phyloP scores from a whole-genome alignment of 1,140 invertebrate species.

The Heliconius nattereri region DNA sequence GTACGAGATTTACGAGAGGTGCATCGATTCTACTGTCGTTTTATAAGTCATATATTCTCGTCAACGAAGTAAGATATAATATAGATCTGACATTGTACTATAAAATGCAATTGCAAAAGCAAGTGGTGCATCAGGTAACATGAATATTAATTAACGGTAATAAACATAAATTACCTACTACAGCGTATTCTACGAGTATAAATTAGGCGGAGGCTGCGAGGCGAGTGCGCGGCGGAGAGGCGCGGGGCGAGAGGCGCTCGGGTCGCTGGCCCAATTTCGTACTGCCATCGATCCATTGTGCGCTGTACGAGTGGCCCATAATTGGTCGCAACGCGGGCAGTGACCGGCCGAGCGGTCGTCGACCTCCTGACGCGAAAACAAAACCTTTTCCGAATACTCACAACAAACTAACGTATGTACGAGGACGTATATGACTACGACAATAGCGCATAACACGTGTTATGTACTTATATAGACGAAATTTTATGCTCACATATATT shows the following conservation, averaged over 20 bases:
- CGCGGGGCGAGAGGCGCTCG: constrained; percentile 52
- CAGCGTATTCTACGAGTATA: constrained; percentile 17
- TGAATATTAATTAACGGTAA: not conserved
- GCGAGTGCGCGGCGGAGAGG: constrained; percentile 10
- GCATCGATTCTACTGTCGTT: not conserved
- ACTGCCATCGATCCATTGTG: constrained; percentile 81
- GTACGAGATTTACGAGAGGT: constrained; percentile 1
- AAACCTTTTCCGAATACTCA: constrained; percentile 59
- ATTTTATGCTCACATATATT: not conserved
- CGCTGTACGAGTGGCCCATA: constrained; percentile 80
- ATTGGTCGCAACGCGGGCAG: constrained; percentile 78
- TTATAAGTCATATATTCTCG: not conserved
- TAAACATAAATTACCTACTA: constrained; percentile 27
- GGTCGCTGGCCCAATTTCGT: constrained; percentile 76
- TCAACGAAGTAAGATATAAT: not conserved
- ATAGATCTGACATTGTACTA: not conserved
- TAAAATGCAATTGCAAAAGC: not conserved
- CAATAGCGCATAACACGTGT: not conserved
- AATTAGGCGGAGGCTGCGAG: constrained; percentile 44
- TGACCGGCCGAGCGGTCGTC: constrained; percentile 73
- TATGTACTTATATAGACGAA: constrained; percentile 1
- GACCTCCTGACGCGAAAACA: constrained; percentile 74
- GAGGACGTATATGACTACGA: not conserved
- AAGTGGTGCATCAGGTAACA: not conserved
- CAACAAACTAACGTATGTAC: constrained; percentile 10